A percentile compares a stretch with the other conserved stretches of the same genome.
Evolutionary conservation across 2,113 vertebrate genomes (phyloP).

Genomic region (Brienomyrus longianalis): DNA sequence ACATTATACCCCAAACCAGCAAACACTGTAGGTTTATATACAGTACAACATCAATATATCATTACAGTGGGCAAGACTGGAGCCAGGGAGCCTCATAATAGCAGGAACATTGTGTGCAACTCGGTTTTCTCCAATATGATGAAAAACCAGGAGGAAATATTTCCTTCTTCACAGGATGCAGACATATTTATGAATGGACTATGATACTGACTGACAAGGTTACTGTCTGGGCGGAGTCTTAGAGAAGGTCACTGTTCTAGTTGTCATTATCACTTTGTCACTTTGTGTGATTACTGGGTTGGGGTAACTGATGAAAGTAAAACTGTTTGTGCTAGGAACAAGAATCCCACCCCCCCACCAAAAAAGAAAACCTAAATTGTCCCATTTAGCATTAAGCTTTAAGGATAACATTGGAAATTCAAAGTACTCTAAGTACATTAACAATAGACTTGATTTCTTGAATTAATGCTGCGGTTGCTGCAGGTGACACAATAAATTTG

Average conservation of each 20-base stretch:
- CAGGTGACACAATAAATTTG: not conserved
- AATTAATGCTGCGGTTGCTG: not conserved
- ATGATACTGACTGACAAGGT: not conserved
- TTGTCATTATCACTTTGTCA: not conserved
- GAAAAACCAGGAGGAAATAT: not conserved
- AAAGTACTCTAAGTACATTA: not conserved
- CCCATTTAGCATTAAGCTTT: not conserved
- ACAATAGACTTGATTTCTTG: not conserved
- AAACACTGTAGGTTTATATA: slow-evolving; percentile 4
- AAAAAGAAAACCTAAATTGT: not conserved
- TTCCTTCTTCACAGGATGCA: not conserved
- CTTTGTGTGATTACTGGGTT: not conserved
- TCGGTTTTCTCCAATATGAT: not conserved
- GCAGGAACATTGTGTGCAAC: not conserved
- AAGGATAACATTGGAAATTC: not conserved
- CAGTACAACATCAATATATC: not conserved
- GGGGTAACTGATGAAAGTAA: not conserved
- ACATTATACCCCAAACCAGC: not conserved
- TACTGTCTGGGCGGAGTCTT: not conserved
- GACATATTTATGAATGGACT: not conserved
- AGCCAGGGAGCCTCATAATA: not conserved
- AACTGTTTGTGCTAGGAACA: not conserved
- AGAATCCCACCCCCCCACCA: not conserved
- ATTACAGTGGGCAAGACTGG: not conserved
- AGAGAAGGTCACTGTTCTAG: not conserved